Base-by-base conservation (phyloP, 2,797 vertebrate species). In the Pogoniulus pusillus region DNA sequence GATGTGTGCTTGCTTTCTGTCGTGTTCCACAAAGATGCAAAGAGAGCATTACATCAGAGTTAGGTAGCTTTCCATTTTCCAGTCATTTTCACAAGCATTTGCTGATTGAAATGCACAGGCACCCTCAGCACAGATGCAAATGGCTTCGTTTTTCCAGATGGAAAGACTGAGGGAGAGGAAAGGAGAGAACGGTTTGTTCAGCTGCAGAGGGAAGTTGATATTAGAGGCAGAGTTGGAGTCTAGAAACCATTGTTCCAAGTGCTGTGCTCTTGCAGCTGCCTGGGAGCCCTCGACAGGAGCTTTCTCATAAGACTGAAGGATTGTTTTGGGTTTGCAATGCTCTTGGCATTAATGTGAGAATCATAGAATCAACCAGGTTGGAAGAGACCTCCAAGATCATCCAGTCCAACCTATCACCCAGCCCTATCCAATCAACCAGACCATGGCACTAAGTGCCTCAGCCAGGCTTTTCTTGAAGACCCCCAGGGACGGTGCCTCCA, bases 61-160 rank as follows among this genome's bases (percentile, higher is more conserved):
- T 5, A 37, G 0, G 0, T 49, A 14, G 16, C 35, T 91, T 78
- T 58, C 49, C 53, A 64, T 82, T 53, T 55, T 58, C 23, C 47
- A 12, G 35, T 78, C 1, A 15, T 76, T 91, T 89, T 57, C 51
- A 15, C 75, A 71, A 90, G 49, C 63, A 35, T 64, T 63, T 77
- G 16, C 54, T 82, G 76, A 87, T 93, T 81, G 60, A 70, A 51
- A 70, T 83, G 73, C 84, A 58, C 64, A 82, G 81, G 71, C 80
- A 82, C n/a, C 60, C 64, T 55, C 20, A 51, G 75, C 34, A 37
- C 70, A 81, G 88, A 93, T 89, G 86, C 76, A 87, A 85, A 89
- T 82, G 64, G 64, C 91, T 89, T 76, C 64, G 10, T 73, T 93
- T 94, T 93, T 94, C 85, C 89, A 86, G 82, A 91, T 73, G 93